Evolutionary conservation across 2,888 invertebrate species (phyloP).

Genomic region (Coleophora deauratella): DNA sequence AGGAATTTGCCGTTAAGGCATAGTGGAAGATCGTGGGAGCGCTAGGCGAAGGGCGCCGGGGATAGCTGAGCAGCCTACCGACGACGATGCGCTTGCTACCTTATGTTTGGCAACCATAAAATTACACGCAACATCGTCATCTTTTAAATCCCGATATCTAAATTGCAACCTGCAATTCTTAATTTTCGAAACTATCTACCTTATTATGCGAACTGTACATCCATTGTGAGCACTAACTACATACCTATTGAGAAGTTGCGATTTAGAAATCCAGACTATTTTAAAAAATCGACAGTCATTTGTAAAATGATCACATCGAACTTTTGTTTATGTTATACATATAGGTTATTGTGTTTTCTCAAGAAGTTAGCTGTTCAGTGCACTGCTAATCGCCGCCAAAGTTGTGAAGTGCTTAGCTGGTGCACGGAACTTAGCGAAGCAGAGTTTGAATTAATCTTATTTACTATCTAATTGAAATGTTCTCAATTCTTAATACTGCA

Average conservation of each 20-base stretch:
- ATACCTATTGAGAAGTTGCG: conserved; percentile 10
- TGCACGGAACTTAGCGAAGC: conserved; percentile 34
- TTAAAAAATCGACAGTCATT: conserved; percentile 17
- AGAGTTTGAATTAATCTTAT: conserved; percentile 27
- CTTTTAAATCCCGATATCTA: conserved; percentile 22
- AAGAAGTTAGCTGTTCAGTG: conserved; percentile 19
- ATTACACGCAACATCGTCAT: conserved; percentile 27
- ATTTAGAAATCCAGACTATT: neutral
- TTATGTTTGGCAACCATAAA: conserved; percentile 13
- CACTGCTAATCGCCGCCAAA: conserved; percentile 27
- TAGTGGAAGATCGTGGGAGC: conserved; percentile 63
- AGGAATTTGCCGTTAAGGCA: conserved; percentile 53
- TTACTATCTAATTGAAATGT: conserved; percentile 24
- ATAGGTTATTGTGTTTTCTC: conserved; percentile 18
- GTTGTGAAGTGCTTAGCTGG: conserved; percentile 27
- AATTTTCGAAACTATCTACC: conserved; percentile 19
- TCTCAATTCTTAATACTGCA: conserved; percentile 37
- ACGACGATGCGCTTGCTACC: conserved; percentile 22
- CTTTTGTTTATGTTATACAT: conserved; percentile 26
- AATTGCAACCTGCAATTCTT: conserved; percentile 6
- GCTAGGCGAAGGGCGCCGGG: conserved; percentile 59
- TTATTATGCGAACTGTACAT: conserved; percentile 22
- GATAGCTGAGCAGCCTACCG: conserved; percentile 31
- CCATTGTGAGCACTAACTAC: conserved; percentile 14
- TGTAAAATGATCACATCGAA: conserved; percentile 16